Evolutionary conservation across 2,113 vertebrate genomes (phyloP).

Genomic region (Dinomys branickii): DNA sequence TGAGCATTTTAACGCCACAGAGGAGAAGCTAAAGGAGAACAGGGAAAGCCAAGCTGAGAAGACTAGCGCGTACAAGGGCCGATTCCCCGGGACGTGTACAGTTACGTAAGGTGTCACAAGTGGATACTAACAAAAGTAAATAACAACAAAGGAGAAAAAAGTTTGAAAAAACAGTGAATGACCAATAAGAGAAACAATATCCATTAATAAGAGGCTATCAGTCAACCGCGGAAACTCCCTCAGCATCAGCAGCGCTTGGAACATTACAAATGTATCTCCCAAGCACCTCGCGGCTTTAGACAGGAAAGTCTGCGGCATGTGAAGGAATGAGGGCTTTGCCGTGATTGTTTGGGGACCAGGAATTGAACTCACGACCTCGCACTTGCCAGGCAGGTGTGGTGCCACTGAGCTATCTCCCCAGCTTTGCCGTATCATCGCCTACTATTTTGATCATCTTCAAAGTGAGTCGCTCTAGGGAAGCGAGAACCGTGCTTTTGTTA

Average conservation of each 20-base stretch:
- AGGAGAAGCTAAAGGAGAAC: neutral
- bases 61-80: too few relatives aligned
- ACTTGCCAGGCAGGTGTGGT: too few relatives aligned
- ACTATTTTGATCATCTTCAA: slow-evolving; percentile 28
- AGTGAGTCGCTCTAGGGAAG: neutral
- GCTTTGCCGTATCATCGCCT: neutral
- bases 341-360: too few relatives aligned
- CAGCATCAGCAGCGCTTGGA: neutral
- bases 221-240: neutral
- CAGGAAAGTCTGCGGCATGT: neutral
- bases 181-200: neutral
- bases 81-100: neutral
- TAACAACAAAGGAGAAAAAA: neutral
- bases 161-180: neutral
- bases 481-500: neutral
- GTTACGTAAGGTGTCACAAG: neutral
- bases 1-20: slow-evolving; percentile 18
- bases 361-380: too few relatives aligned
- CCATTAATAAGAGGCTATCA: neutral
- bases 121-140: neutral
- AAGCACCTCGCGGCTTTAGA: neutral
- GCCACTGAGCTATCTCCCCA: too few relatives aligned
- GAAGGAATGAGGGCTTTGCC: neutral
- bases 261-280: neutral
- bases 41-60: neutral